Base-by-base conservation (phyloP, 1,140 invertebrate genomes). In the Brachystomella parvula region DNA sequence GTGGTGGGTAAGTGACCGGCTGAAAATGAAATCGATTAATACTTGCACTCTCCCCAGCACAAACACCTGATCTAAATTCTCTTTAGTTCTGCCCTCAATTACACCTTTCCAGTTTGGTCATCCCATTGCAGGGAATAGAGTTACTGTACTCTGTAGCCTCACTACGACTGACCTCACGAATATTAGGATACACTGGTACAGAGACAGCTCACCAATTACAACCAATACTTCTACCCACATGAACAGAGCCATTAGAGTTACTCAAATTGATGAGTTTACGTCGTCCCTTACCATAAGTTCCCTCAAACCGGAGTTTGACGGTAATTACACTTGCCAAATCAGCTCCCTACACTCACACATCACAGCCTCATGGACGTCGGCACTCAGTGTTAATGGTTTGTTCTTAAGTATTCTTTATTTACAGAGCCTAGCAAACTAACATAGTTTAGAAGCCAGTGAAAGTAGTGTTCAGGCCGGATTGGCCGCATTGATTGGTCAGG, bases 81-180 rank as follows among this genome's bases (percentile, higher is more conserved):
- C 24, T 53, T 24, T 24, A 53, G 49, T 53, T 53, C 49, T 19
- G 49, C 49, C 49, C 6, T 15, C 49, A 9, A 53, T 53, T 26
- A 53, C 49, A 26, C 49, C 49, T 19, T 53, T 53, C 24, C 49
- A 53, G 49, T 53, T 53, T 26, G 49, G 49, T 15, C 12, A 24
- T 24, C 15, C 49, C 12, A 24, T 53, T 12, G 49, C 49, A 19
- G 49, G 49, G 24, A 24, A 53, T 26, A 15, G 49, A 19, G 49
- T 53, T 9, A 53, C 15, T 17, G 49, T 53, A 6, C 49, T 53
- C 49, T 53, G 49, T 26, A 53, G 49, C 21, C 49, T 53, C 49
- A 53, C 49, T 17, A 53, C 49, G 6, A 44, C 39, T 44, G 49
- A 26, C 24, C 49, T 53, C 24, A 15, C 6, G 49, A 24, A 53